A percentile compares a stretch with the other conserved stretches of the same genome.
phyloP scores from a whole-genome alignment of 1,140 invertebrate genomes.

The Arctopsyche grandis region DNA sequence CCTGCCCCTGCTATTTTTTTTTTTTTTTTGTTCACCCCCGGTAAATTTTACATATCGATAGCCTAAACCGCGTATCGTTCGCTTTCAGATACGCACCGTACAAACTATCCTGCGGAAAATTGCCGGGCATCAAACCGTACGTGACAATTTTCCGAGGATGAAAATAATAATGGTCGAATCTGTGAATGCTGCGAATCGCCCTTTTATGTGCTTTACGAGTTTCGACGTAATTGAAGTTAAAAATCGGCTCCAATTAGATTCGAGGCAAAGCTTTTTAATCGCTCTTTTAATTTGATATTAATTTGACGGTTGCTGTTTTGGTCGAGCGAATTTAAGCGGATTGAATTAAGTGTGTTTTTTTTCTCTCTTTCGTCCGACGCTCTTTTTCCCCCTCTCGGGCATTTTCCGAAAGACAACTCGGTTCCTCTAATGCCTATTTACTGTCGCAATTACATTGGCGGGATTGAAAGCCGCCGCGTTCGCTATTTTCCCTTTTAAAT shows the following conservation, averaged over 20 bases:
- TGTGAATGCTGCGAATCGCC: too few species aligned
- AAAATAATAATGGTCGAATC: too few species aligned
- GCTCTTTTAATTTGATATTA: conserved; percentile 11
- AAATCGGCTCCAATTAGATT: background rate
- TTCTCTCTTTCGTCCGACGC: background rate
- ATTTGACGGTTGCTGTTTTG: background rate
- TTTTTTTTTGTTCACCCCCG: background rate
- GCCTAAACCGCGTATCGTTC: background rate
- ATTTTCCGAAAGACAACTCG: conserved; percentile 33
- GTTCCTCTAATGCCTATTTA: conserved; percentile 40
- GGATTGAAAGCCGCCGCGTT: conserved; percentile 31
- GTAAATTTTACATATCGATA: background rate
- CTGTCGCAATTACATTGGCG: conserved; percentile 41
- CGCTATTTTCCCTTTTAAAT: conserved; percentile 40
- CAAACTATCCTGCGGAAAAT: too few species aligned
- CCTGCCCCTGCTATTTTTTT: background rate
- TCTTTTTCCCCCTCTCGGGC: background rate
- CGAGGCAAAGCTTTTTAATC: background rate
- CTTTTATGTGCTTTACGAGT: too few species aligned
- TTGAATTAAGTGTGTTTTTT: conserved; percentile 34
- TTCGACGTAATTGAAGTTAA: too few species aligned
- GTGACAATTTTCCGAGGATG: too few species aligned
- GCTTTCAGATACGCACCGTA: background rate
- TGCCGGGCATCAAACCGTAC: too few species aligned
- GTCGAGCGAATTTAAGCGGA: conserved; percentile 12